Conservation (phyloP, 1,140 invertebrate genomes). For the Cherax quadricarinatus region DNA sequence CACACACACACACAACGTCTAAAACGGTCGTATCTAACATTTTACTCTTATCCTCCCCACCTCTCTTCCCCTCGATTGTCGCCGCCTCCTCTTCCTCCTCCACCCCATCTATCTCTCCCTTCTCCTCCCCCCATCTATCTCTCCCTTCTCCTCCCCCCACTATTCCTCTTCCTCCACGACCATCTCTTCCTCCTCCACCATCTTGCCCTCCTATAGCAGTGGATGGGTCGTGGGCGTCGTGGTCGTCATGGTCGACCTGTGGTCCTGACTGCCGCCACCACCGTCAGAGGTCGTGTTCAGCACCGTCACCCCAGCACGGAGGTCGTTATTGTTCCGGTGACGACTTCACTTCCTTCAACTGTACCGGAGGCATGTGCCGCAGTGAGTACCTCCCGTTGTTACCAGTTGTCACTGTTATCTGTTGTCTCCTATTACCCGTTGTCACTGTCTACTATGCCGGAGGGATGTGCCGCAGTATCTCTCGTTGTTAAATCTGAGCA, state of each 20-base stretch:
- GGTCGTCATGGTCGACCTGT: constrained; percentile 77
- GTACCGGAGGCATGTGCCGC: constrained; percentile 55
- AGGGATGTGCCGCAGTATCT: no score
- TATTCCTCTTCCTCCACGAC: no score
- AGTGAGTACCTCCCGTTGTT: constrained; percentile 32
- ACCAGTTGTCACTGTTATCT: neutral
- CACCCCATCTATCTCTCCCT: no score
- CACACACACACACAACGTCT: neutral
- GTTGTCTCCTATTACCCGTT: no score
- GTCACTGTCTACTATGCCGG: no score
- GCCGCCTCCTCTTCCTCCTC: no score
- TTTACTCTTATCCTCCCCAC: neutral
- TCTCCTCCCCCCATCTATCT: no score
- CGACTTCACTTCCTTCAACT: constrained; percentile 73
- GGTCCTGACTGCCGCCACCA: constrained; percentile 79
- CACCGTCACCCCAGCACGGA: constrained; percentile 76
- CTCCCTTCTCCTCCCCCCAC: no score
- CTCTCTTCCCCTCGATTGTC: neutral
- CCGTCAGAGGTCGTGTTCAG: constrained; percentile 76
- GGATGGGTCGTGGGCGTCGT: constrained; percentile 78
- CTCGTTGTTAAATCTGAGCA: no score
- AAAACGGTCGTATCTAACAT: neutral
- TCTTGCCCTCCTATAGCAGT: neutral
- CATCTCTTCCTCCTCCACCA: no score
- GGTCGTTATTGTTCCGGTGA: constrained; percentile 76